Evolutionary conservation across 2,888 invertebrate species (phyloP).

Genomic region (Oligia fasciuncula): DNA sequence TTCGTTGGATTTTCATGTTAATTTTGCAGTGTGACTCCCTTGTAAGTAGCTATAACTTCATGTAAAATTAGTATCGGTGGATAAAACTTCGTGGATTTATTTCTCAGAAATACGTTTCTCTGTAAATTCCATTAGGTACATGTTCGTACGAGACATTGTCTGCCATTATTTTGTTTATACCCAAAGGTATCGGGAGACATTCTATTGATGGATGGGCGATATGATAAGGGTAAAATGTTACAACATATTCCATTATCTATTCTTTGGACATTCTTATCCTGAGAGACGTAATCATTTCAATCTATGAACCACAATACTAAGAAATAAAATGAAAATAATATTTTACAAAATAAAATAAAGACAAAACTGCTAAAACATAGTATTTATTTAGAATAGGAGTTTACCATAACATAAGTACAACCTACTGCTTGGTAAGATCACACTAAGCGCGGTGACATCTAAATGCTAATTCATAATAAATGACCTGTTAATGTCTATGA

Average conservation of each 20-base stretch:
- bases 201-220: conserved; percentile 24
- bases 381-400: neutral
- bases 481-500: neutral
- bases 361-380: neutral
- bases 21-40: neutral
- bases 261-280: conserved; percentile 9
- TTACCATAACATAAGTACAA: no score
- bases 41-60: neutral
- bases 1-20: neutral
- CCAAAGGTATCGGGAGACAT: conserved; percentile 20
- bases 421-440: neutral
- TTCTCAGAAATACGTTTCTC: conserved; percentile 8
- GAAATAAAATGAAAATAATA: neutral
- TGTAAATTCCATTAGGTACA: neutral
- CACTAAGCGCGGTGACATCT: neutral
- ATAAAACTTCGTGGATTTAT: neutral
- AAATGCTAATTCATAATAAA: neutral
- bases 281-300: conserved; percentile 30
- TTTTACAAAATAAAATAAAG: neutral
- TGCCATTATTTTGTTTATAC: conserved; percentile 7
- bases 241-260: conserved; percentile 28
- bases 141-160: neutral
- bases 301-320: neutral
- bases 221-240: conserved; percentile 37
- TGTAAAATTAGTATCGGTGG: neutral